A percentile compares a stretch with the other conserved stretches of the same genome.
phyloP scores from a whole-genome alignment of 2,888 invertebrate species.

The Camptogramma bilineatum region DNA sequence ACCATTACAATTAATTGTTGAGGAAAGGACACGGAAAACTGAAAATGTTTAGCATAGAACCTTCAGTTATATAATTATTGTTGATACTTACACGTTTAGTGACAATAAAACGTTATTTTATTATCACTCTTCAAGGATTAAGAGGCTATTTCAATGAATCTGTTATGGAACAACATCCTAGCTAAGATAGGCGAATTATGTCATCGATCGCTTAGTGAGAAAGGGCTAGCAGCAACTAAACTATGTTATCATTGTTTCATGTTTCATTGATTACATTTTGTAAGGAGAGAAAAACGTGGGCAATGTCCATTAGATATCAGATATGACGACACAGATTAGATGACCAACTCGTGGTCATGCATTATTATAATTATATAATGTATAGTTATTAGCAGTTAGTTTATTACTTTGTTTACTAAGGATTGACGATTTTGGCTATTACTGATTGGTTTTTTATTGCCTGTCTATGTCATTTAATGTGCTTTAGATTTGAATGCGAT shows the following conservation, averaged over 20 bases:
- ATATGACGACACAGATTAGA: slow-evolving; percentile 9
- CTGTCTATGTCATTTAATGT: too few relatives aligned
- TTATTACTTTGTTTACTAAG: too few relatives aligned
- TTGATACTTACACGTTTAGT: slow-evolving; percentile 5
- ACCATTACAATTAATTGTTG: background rate
- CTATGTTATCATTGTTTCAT: slow-evolving; percentile 18
- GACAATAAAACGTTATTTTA: slow-evolving; percentile 19
- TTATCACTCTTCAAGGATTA: slow-evolving; percentile 7
- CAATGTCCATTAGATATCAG: slow-evolving; percentile 9
- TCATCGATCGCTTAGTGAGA: slow-evolving; percentile 24
- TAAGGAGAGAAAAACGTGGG: slow-evolving; percentile 3
- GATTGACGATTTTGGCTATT: too few relatives aligned
- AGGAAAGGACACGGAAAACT: background rate
- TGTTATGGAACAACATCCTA: slow-evolving; percentile 21
- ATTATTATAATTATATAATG: too few relatives aligned
- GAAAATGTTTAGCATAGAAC: slow-evolving; percentile 12
- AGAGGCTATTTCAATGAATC: slow-evolving; percentile 18
- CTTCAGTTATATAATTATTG: slow-evolving; percentile 8
- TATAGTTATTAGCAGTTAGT: too few relatives aligned
- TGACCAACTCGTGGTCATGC: too few relatives aligned
- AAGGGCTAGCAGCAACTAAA: slow-evolving; percentile 18
- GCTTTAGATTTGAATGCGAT: too few relatives aligned
- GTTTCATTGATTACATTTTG: slow-evolving; percentile 23
- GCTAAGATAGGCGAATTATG: slow-evolving; percentile 23
- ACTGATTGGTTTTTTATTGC: too few relatives aligned